Conservation (phyloP, 2,113 vertebrate species). For the Oncorhynchus kisutch region DNA sequence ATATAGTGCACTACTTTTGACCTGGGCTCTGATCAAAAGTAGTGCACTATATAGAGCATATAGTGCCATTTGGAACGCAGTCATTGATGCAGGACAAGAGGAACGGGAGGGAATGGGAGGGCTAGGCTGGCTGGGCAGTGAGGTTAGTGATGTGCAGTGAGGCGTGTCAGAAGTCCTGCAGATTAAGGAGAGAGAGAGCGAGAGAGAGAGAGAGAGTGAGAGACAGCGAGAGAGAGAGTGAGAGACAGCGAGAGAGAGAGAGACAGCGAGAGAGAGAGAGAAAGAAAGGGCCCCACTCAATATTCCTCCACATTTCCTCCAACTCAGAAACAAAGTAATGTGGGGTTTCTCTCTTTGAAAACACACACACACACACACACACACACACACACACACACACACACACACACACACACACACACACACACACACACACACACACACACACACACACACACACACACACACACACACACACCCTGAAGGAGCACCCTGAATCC, state of each 20-base stretch:
- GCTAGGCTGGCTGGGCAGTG: slow-evolving; percentile 12
- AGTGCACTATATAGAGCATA: too few species aligned
- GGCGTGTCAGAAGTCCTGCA: neutral
- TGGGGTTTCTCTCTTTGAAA: too few species aligned
- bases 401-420: neutral
- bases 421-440: too few species aligned
- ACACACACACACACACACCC: neutral
- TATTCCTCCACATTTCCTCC: too few species aligned
- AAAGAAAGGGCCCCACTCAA: too few species aligned
- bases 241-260: too few species aligned
- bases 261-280: slow-evolving; percentile 37
- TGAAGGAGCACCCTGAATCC: neutral
- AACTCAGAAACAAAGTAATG: slow-evolving; percentile 54
- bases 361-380: too few species aligned
- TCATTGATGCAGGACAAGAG: neutral
- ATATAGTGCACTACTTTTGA: too few species aligned
- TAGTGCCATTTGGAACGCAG: neutral
- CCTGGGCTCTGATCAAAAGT: too few species aligned
- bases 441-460: neutral
- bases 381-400: neutral
- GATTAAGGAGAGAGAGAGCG: neutral
- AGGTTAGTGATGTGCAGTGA: slow-evolving; percentile 4
- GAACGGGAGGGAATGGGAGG: slow-evolving; percentile 6
- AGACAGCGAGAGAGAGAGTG: slow-evolving; percentile 37
- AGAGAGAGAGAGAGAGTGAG: too few species aligned